These are phyloP conservation scores for Coilia nasus DNA, from an alignment of 2,797 vertebrate species.

Conservation along the genomic window DNA sequence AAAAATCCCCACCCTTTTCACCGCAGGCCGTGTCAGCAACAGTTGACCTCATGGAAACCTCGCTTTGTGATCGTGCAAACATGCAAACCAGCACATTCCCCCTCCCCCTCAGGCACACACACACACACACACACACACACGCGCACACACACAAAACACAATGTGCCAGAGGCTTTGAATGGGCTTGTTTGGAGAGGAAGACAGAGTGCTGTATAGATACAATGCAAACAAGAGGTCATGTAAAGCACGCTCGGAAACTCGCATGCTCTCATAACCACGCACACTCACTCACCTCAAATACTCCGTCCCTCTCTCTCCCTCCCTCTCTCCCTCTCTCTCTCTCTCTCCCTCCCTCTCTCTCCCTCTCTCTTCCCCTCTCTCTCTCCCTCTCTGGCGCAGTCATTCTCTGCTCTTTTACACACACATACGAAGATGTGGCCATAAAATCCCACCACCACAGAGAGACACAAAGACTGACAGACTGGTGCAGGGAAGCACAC, in stretches of 20 bases:
- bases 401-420: background rate
- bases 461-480: constrained; percentile 46
- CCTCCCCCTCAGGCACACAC: constrained; percentile 43
- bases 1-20: constrained; percentile 73
- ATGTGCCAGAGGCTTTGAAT: constrained; percentile 32
- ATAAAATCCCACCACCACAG: constrained; percentile 30
- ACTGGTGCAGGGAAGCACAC: background rate
- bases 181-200: constrained; percentile 29
- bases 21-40: constrained; percentile 65
- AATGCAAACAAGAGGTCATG: background rate
- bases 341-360: background rate
- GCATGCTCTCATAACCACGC: background rate
- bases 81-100: constrained; percentile 73
- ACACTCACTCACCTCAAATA: constrained; percentile 9
- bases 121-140: constrained; percentile 32
- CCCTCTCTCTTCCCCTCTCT: constrained; percentile 11
- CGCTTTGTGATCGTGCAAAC: constrained; percentile 74
- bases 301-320: background rate
- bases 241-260: background rate
- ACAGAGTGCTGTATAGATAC: constrained; percentile 15
- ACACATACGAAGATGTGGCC: background rate
- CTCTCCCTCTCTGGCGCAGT: background rate
- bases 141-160: constrained; percentile 28
- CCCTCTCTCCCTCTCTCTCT: background rate
- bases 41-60: constrained; percentile 76